Evolutionary conservation across 2,797 vertebrate species (phyloP), one percentile per base, ranked within the genome.

Genomic region (Micromesistius poutassou): DNA sequence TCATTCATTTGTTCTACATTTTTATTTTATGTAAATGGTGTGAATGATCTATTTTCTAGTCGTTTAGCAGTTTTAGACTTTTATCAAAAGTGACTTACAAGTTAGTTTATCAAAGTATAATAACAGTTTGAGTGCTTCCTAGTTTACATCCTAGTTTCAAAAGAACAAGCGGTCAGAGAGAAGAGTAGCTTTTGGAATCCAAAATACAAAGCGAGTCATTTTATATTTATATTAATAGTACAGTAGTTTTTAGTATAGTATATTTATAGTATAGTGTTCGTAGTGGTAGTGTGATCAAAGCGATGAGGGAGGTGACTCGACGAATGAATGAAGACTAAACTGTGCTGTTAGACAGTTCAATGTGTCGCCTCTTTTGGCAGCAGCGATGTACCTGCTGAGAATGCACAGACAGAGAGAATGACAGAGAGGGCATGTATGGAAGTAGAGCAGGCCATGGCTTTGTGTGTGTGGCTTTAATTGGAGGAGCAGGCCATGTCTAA

Each of bases 401-500:
- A 35, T 35, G 33, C 33, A 6, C 7, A 6, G 33, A 35, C 33
- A 6, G 83, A 79, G 74, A 84, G 62, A 62, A 85, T 78, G 83
- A 85, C 75, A 66, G 83, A 66, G 83, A 89, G 85, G 88, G 78
- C 86, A 91, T 90, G 89, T 87, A 89, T 89, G 85, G 94, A 94
- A 93, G 86, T 92, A 84, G 91, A 93, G 89, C 89, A 84, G 89
- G 71, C 86, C 91, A 90, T 90, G 82, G 79, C 86, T 88, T 82
- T 81, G 80, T 83, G 82, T 86, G 82, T 86, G 62, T 80, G 79
- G 78, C 85, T 93, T 68, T 94, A 93, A 95, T 94, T 94, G 93
- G 90, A 88, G 89, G 93, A 92, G 91, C 92, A 89, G 86, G 86
- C 87, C 90, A 89, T 93, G 88, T 87, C 93, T 92, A 93, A 94